A percentile compares a stretch with the other conserved stretches of the same genome.
Evolutionary conservation across 2,113 vertebrate species (phyloP).

Genomic region (Pagrus major): DNA sequence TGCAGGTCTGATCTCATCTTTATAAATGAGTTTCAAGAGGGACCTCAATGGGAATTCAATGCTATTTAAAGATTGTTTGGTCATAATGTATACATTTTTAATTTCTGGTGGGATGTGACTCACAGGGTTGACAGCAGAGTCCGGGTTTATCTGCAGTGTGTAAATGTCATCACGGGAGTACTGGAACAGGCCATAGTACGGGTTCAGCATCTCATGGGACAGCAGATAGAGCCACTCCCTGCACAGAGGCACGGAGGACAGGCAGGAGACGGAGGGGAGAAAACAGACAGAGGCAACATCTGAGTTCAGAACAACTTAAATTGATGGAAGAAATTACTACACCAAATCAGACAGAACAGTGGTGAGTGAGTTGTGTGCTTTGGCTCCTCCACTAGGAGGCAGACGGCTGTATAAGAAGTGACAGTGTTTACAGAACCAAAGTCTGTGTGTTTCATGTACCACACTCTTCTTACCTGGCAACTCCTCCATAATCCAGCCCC

Average conservation of each 20-base stretch:
- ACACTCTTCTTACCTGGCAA: constrained; percentile 89
- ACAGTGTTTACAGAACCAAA: background rate
- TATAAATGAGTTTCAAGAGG: too few relatives aligned
- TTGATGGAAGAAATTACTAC: background rate
- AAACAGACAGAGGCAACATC: background rate
- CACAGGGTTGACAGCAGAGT: constrained; percentile 98
- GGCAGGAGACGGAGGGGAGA: background rate
- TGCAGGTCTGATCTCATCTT: too few relatives aligned
- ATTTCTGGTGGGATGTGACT: constrained; percentile 24
- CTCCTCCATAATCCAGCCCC: constrained; percentile 97
- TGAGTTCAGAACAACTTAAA: background rate
- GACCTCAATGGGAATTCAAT: background rate
- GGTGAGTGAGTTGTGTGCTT: background rate
- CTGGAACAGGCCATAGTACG: constrained; percentile 98
- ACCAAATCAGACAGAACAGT: background rate
- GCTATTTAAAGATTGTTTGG: too few relatives aligned
- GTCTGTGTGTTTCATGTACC: background rate
- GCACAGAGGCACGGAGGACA: background rate
- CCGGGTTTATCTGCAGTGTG: constrained; percentile 97
- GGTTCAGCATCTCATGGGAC: constrained; percentile 99
- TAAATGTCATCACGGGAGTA: constrained; percentile 99
- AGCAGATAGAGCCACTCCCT: constrained; percentile 99
- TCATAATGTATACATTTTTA: background rate
- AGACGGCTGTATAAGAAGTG: background rate
- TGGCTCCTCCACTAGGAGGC: constrained; percentile 53